Evolutionary conservation across 2,113 vertebrate genomes (phyloP), one percentile per base, ranked within the genome.

Genomic region (Vimba vimba): DNA sequence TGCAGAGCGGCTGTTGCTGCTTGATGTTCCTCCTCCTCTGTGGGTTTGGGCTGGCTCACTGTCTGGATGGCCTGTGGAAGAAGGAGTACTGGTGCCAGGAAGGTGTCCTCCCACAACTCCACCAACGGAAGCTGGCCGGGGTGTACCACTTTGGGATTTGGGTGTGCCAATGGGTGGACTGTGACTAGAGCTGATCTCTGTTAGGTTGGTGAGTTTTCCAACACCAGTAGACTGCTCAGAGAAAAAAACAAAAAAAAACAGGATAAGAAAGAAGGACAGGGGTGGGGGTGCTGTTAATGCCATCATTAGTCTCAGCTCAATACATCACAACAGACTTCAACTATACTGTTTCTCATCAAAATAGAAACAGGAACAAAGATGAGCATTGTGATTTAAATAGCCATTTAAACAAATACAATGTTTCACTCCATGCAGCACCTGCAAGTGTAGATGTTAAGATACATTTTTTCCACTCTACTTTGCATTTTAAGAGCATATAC

Each of bases 101-200:
- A 93, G 50, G 10, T 94, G 94, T 76, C 90, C 93, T 6, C 90
- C 92, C 17, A 85, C 82, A 88, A 91, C 45, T 86, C 91, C 90
- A 87, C 94, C 94, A 45, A 90, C 91, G 10, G 94, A 95, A 73
- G 93, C 86, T 62, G 95, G 94, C 25, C 92, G 11, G 79, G 92
- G 85, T 87, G 94, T 93, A 85, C 91, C 93, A 59, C 93, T 93
- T 89, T 97, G 97, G 59, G 97, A 96, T 92, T 97, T 97, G 0
- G 96, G 96, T 69, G 96, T 97, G 86, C 93, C 94, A 39, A 92
- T 94, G 23, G 96, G 93, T 0, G 97, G 95, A 25, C 96, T 95
- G 89, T 91, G 94, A 88, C 95, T 89, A 7, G 96, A 95, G 85
- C 90, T 94, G 30, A 96, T 89, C 5, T 98, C 97, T 0, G 94